phyloP scores from a whole-genome alignment of 2,113 vertebrate genomes.

The Rhinogobius similis region DNA sequence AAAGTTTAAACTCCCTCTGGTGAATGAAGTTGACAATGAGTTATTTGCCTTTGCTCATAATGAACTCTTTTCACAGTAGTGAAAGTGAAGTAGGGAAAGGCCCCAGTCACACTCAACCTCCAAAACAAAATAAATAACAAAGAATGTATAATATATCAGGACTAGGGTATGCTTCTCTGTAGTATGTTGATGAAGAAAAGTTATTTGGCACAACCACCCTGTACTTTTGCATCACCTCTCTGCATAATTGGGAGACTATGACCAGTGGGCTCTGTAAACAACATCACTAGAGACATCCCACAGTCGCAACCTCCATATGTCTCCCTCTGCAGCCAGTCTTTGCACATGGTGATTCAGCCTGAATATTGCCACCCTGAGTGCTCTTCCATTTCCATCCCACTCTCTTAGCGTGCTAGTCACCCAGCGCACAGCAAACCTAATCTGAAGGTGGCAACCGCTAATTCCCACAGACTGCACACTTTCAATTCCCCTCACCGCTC shows the following conservation, averaged over 20 bases:
- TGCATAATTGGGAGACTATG: slow-evolving; percentile 19
- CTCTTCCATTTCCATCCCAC: slow-evolving; percentile 29
- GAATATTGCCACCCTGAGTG: slow-evolving; percentile 32
- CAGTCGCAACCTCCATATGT: slow-evolving; percentile 14
- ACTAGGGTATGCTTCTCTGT: background rate
- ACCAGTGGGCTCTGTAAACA: slow-evolving; percentile 41
- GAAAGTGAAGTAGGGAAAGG: too few species aligned
- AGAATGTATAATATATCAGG: background rate
- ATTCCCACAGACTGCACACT: slow-evolving; percentile 44
- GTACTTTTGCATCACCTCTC: slow-evolving; percentile 2
- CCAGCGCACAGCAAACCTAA: slow-evolving; percentile 34
- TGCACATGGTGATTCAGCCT: slow-evolving; percentile 42
- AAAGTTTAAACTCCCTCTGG: background rate
- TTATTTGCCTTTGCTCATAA: background rate
- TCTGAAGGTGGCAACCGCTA: slow-evolving; percentile 45
- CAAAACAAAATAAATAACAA: background rate
- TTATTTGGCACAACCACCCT: background rate
- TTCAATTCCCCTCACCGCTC: slow-evolving; percentile 33
- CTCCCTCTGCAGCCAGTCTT: slow-evolving; percentile 13
- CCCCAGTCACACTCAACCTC: background rate
- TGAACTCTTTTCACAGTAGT: background rate
- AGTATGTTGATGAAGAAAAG: background rate
- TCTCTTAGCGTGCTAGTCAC: slow-evolving; percentile 22
- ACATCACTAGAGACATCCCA: slow-evolving; percentile 35
- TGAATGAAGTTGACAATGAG: background rate